Percentiles rank a stretch among this genome's conserved stretches.
Conservation (phyloP, 2,113 vertebrate species). For the Camarhynchus parvulus region DNA sequence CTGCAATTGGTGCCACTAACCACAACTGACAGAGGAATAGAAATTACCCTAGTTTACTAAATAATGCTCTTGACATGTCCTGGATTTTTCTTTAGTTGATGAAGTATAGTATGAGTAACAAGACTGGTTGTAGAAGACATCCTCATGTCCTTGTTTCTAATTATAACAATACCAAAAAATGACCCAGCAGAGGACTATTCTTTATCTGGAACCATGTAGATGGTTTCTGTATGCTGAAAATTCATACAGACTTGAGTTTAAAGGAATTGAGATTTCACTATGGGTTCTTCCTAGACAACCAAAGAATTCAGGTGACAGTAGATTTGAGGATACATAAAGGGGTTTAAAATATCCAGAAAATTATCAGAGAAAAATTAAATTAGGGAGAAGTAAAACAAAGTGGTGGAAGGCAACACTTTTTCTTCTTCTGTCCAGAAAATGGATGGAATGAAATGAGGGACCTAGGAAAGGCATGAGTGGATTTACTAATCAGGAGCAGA, state of each 20-base stretch:
- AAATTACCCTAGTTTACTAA: background rate
- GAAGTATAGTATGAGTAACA: fast-evolving
- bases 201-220: background rate
- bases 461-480: background rate
- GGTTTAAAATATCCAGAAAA: background rate
- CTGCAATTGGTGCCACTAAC: background rate
- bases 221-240: background rate
- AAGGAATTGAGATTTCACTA: background rate
- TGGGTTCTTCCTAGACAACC: background rate
- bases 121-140: background rate
- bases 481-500: background rate
- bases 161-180: background rate
- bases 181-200: background rate
- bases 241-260: background rate
- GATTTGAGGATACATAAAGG: background rate
- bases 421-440: background rate
- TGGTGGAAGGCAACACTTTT: background rate
- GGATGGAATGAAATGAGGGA: background rate
- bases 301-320: background rate
- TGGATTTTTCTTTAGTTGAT: background rate
- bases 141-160: background rate
- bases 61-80: background rate
- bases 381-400: background rate
- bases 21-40: background rate
- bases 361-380: background rate